These are phyloP conservation scores for Scrobipalpa atriplicella DNA, from an alignment of 2,888 invertebrate genomes.

Conservation along the genomic window DNA sequence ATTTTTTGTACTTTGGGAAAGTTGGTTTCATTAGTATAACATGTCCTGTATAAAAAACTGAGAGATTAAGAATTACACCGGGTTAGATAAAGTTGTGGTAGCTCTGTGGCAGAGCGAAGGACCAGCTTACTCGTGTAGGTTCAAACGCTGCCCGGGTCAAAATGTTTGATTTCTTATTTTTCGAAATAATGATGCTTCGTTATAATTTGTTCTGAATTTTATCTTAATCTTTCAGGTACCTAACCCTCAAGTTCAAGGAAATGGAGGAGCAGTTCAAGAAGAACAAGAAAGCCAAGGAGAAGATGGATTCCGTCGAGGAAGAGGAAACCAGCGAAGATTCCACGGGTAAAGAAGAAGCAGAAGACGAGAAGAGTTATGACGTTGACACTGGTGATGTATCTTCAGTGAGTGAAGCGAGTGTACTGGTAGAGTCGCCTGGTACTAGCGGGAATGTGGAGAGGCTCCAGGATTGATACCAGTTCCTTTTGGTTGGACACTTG, in stretches of 20 bases:
- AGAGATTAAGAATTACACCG: no score
- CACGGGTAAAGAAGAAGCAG: constrained; percentile 43
- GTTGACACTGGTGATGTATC: constrained; percentile 41
- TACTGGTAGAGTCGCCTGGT: constrained; percentile 66
- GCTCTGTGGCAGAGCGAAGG: no score
- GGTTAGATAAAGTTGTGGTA: no score
- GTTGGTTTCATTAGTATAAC: no score
- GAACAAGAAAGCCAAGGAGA: constrained; percentile 80
- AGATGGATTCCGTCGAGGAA: constrained; percentile 52
- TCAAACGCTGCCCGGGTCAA: neutral
- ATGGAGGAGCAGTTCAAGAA: constrained; percentile 92
- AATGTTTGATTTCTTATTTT: neutral
- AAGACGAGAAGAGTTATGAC: constrained; percentile 41
- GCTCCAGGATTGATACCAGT: constrained; percentile 50
- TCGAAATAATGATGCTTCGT: no score
- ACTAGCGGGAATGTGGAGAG: constrained; percentile 72
- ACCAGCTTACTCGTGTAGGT: neutral
- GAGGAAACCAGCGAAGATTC: constrained; percentile 50
- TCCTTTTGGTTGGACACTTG: neutral
- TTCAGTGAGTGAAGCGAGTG: constrained; percentile 61
- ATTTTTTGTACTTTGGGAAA: no score
- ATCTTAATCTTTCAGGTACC: constrained; percentile 81
- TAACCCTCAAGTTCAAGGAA: constrained; percentile 92
- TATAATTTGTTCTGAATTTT: neutral
- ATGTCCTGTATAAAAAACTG: no score